phyloP scores from a whole-genome alignment of 2,888 invertebrate species.

The Melipona bicolor region DNA sequence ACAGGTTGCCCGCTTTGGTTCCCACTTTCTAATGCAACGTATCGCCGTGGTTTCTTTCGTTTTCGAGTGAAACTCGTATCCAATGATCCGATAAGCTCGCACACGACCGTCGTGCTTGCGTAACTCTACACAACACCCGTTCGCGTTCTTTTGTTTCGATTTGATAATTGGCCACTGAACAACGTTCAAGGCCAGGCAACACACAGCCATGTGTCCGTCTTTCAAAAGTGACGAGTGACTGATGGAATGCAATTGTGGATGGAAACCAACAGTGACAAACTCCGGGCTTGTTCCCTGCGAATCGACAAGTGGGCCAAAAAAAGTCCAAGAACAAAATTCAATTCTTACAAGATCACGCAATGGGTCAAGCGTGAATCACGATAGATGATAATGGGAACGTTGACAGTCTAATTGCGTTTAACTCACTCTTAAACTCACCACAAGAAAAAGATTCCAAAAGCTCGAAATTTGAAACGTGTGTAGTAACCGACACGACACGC shows the following conservation, averaged over 20 bases:
- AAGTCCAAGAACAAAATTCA: too few relatives aligned
- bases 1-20: constrained; percentile 73
- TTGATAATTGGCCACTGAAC: constrained; percentile 50
- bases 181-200: constrained; percentile 14
- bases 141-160: constrained; percentile 49
- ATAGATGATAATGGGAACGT: too few relatives aligned
- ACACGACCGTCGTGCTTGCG: constrained; percentile 41
- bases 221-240: constrained; percentile 47
- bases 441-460: too few relatives aligned
- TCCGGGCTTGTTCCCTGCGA: too few relatives aligned
- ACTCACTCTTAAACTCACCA: too few relatives aligned
- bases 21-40: constrained; percentile 79
- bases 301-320: too few relatives aligned
- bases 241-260: constrained; percentile 43
- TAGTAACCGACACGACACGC: not conserved
- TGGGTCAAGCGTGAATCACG: too few relatives aligned
- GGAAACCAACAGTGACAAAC: constrained; percentile 31
- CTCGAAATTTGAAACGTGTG: too few relatives aligned
- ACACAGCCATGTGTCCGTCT: constrained; percentile 51
- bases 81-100: constrained; percentile 54
- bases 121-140: constrained; percentile 13
- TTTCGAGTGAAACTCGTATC: constrained; percentile 70
- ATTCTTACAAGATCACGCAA: too few relatives aligned
- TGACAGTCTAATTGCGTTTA: too few relatives aligned
- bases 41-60: constrained; percentile 37